Conservation (phyloP, 2,888 invertebrate genomes). For the Cinara cedri region DNA sequence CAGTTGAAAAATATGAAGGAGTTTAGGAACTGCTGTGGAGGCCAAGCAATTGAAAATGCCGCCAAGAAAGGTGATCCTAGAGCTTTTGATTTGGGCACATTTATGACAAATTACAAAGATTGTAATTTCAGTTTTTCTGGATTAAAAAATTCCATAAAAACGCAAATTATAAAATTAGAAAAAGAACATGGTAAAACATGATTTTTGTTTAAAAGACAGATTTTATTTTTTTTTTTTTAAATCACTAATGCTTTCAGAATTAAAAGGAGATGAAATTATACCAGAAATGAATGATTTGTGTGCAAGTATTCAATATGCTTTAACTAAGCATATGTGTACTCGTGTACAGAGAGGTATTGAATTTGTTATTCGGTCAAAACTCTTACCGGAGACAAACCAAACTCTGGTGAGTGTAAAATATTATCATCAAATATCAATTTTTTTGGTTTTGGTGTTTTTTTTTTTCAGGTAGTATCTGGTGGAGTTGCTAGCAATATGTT, state of each 20-base stretch:
- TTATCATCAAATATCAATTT: not conserved
- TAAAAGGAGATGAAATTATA: conserved; percentile 74
- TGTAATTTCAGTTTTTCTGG: conserved; percentile 94
- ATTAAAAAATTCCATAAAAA: conserved; percentile 70
- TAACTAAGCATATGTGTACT: conserved; percentile 80
- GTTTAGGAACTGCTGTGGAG: conserved; percentile 79
- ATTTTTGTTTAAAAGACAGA: not conserved
- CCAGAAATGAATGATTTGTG: conserved; percentile 81
- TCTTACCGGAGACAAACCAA: conserved; percentile 69
- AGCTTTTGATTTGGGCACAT: conserved; percentile 72
- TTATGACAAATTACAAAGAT: conserved; percentile 71
- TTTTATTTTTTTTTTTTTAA: not conserved
- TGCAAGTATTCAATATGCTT: conserved; percentile 79
- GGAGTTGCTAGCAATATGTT: conserved; percentile 94
- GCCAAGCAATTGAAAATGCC: conserved; percentile 82
- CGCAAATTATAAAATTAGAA: conserved; percentile 70
- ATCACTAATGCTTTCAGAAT: conserved; percentile 62
- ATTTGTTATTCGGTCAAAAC: conserved; percentile 67
- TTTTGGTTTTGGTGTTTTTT: not conserved
- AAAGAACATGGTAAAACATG: conserved; percentile 64
- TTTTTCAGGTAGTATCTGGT: conserved; percentile 82
- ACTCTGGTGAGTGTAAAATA: conserved; percentile 67
- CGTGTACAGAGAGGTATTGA: conserved; percentile 83
- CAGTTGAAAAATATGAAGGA: conserved; percentile 79
- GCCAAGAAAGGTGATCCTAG: conserved; percentile 72